These are phyloP conservation scores for Agapostemon virescens DNA, from an alignment of 2,888 invertebrate species.

Conservation along the genomic window DNA sequence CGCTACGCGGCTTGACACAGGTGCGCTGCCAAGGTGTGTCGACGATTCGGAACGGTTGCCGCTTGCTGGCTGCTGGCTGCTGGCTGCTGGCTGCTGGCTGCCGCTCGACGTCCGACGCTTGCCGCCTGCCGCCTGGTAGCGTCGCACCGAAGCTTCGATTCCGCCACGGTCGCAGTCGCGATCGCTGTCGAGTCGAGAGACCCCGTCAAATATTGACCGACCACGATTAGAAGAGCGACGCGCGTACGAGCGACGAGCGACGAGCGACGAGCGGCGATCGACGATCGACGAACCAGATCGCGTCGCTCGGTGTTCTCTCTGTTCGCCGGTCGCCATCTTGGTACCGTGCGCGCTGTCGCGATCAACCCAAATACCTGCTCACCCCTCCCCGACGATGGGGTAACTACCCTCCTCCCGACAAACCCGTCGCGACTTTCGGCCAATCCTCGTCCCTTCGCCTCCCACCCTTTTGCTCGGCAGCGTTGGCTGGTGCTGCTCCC, in stretches of 20 bases:
- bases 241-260: slow-evolving; percentile 3
- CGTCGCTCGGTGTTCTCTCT: neutral
- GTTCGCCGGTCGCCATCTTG: slow-evolving; percentile 35
- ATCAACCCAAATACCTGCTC: neutral
- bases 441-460: neutral
- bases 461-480: too few relatives aligned
- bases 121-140: slow-evolving; percentile 74
- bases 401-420: slow-evolving; percentile 9
- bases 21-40: slow-evolving; percentile 71
- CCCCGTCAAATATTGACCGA: slow-evolving; percentile 70
- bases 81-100: slow-evolving; percentile 75
- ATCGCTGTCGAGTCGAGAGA: slow-evolving; percentile 13
- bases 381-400: neutral
- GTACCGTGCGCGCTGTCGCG: neutral
- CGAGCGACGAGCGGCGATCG: slow-evolving; percentile 7
- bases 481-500: too few relatives aligned
- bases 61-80: slow-evolving; percentile 60
- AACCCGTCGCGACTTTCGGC: neutral
- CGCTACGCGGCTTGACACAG: slow-evolving; percentile 76
- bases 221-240: slow-evolving; percentile 52
- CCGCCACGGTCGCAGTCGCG: slow-evolving; percentile 27
- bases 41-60: slow-evolving; percentile 69
- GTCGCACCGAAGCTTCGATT: slow-evolving; percentile 70
- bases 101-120: slow-evolving; percentile 66
- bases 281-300: slow-evolving; percentile 2